Percentiles rank a stretch among this genome's conserved stretches.
phyloP scores from a whole-genome alignment of 2,797 vertebrate species.

The Natrix natrix region DNA sequence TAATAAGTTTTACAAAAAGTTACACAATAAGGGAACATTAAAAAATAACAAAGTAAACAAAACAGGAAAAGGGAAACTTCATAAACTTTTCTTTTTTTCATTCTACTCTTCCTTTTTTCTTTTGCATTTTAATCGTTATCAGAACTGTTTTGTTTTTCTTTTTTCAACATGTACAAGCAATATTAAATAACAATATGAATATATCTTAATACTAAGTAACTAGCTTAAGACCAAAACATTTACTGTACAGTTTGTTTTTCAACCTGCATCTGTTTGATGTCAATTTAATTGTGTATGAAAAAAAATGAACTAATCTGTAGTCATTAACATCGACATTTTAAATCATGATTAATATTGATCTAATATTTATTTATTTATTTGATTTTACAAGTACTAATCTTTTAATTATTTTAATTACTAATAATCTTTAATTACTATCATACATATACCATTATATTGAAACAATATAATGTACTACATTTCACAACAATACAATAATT shows the following conservation, averaged over 20 bases:
- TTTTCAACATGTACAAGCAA: not conserved
- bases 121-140: not conserved
- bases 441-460: not conserved
- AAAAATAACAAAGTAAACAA: not conserved
- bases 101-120: not conserved
- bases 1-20: not conserved
- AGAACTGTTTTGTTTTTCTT: not conserved
- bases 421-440: not conserved
- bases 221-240: not conserved
- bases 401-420: not conserved
- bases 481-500: not conserved
- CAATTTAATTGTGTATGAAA: not conserved
- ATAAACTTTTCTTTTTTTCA: not conserved
- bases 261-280: not conserved
- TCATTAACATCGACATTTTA: not conserved
- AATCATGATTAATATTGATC: not conserved
- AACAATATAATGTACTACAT: not conserved
- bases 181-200: not conserved
- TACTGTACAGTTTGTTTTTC: not conserved
- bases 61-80: not conserved
- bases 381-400: not conserved
- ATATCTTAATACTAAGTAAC: not conserved
- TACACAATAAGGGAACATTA: not conserved
- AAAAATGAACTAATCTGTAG: not conserved
- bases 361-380: not conserved